Base-by-base conservation (phyloP, 2,888 invertebrate species). In the Eupsilia transversa region DNA sequence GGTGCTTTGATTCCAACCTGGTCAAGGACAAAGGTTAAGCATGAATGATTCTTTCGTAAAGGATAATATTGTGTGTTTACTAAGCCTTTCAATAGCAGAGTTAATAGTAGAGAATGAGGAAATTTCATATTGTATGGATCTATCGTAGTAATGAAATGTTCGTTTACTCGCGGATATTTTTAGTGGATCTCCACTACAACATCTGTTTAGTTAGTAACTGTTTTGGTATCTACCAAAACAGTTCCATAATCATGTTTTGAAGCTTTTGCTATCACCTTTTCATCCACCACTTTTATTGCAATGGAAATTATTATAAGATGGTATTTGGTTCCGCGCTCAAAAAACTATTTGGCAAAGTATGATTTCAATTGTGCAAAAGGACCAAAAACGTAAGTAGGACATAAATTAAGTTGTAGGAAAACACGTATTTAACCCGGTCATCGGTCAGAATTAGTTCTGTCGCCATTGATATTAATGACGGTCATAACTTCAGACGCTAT, bases 381-480 rank as follows among this genome's bases (percentile, higher is more conserved):
- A 43, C 23, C 17, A 30, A 14, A 60, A 60, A 30, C 41, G 23
- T 46, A n/a, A n/a, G n/a, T 12, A 20, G 33, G 23, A 49, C 14
- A 46, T 52, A 43, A 49, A 68, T 60, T 67, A 52, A 71, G 52
- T 43, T 33, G 38, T 23, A 60, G 38, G 43, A 59, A 67, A 79
- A 64, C 61, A 64, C 43, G 33, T 66, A 52, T 60, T 64, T 71
- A 80, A 82, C 60, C 56, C 52, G 35, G 66, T 56, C 69, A 80
- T 56, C 27, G 69, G 63, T 64, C 66, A 73, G 35, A 73, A 74
- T 68, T 66, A 33, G 61, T 49, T 65, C 52, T 38, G 70, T 46
- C 49, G 68, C 64, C 70, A 83, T 83, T 83, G 71, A 84, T 74
- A 83, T 84, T 80, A 77, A 80, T 73, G 68, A 69, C 49, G 54